Conservation (phyloP, 2,888 invertebrate species). For the Pinctada fucata region DNA sequence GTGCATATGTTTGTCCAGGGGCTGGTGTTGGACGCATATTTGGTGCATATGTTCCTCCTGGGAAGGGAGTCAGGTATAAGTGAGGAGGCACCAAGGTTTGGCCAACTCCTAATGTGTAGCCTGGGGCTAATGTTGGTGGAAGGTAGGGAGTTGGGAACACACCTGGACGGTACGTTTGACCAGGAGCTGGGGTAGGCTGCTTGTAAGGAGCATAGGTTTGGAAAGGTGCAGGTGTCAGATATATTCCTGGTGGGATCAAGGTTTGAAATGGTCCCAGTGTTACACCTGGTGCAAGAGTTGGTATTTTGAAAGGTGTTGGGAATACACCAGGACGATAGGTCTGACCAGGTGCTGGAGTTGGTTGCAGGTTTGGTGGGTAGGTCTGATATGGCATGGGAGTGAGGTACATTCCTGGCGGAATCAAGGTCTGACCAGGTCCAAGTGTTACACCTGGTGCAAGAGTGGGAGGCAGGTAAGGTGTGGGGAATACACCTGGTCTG, state of each 20-base stretch:
- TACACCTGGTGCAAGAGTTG: constrained; percentile 48
- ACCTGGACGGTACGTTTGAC: constrained; percentile 41
- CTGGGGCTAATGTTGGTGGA: constrained; percentile 52
- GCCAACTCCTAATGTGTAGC: constrained; percentile 47
- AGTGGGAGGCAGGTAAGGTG: constrained; percentile 53
- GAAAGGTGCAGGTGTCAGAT: constrained; percentile 30
- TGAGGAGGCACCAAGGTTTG: constrained; percentile 28
- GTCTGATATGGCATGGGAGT: constrained; percentile 44
- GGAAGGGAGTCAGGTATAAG: constrained; percentile 29
- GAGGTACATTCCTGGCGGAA: constrained; percentile 35
- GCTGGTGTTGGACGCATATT: constrained; percentile 50
- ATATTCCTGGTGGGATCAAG: constrained; percentile 34
- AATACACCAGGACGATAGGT: constrained; percentile 49
- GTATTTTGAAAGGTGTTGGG: constrained; percentile 33
- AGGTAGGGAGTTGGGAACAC: constrained; percentile 44
- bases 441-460: constrained; percentile 42
- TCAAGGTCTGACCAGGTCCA: constrained; percentile 10
- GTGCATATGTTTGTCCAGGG: constrained; percentile 47
- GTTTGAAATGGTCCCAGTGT: constrained; percentile 39
- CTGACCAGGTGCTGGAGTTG: constrained; percentile 52
- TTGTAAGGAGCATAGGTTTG: constrained; percentile 36
- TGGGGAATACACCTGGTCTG: constrained; percentile 45
- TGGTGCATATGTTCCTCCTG: constrained; percentile 41
- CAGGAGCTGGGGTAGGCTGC: constrained; percentile 44
- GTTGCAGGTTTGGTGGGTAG: constrained; percentile 47